These are phyloP conservation scores for Sebastes ruberrimus DNA, from an alignment of 2,797 vertebrate species.

Conservation along the genomic window DNA sequence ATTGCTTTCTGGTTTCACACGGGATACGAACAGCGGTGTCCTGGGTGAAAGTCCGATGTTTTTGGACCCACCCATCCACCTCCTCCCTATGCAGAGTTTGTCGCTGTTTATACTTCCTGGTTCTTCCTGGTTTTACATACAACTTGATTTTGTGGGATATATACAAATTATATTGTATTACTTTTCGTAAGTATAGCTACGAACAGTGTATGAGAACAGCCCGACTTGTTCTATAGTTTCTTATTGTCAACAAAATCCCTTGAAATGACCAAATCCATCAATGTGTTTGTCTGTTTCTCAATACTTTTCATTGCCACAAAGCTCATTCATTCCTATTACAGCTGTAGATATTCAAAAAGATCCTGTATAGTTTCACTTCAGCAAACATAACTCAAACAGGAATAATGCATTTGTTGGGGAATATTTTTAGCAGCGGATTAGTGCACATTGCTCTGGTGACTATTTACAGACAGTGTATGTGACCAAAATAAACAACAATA, in stretches of 20 bases:
- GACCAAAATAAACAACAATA: not conserved
- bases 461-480: not conserved
- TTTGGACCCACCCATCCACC: too few relatives aligned
- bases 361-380: not conserved
- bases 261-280: not conserved
- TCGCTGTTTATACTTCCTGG: fast-evolving
- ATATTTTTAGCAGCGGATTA: not conserved
- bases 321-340: not conserved
- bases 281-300: not conserved
- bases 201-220: too few relatives aligned
- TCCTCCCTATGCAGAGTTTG: too few relatives aligned
- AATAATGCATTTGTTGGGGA: not conserved
- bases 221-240: not conserved
- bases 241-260: not conserved
- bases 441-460: not conserved
- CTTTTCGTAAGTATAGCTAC: too few relatives aligned
- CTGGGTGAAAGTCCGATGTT: too few relatives aligned
- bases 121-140: too few relatives aligned
- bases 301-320: not conserved
- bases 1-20: too few relatives aligned
- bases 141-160: too few relatives aligned
- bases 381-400: not conserved
- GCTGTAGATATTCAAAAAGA: not conserved
- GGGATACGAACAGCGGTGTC: too few relatives aligned
- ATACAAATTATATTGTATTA: too few relatives aligned